phyloP scores from a whole-genome alignment of 2,888 invertebrate species.

The Parasteatoda lunata region DNA sequence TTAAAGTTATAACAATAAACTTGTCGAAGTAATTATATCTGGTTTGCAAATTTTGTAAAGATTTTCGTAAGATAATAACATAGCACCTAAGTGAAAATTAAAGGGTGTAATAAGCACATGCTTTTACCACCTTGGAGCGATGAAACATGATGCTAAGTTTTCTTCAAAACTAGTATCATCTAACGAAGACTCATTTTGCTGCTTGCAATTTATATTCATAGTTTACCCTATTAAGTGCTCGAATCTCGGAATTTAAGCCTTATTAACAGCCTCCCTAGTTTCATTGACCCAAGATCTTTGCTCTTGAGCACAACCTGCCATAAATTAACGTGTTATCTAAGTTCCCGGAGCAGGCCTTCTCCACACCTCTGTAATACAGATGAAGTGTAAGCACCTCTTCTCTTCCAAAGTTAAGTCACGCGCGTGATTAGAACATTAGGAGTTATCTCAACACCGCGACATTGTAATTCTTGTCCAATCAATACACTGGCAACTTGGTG shows the following conservation, averaged over 20 bases:
- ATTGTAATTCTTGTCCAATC: conserved; percentile 39
- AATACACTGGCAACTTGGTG: conserved; percentile 16
- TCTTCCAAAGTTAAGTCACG: conserved; percentile 29
- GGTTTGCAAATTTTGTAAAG: no score
- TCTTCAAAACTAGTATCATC: no score
- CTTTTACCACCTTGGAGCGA: no score
- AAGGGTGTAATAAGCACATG: no score
- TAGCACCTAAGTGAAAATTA: no score
- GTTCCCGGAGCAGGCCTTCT: neutral
- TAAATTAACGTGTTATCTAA: conserved; percentile 44
- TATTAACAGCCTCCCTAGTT: conserved; percentile 27
- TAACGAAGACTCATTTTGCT: no score
- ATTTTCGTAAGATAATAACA: no score
- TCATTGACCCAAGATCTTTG: conserved; percentile 22
- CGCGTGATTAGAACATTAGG: conserved; percentile 53
- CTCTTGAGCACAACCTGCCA: conserved; percentile 27
- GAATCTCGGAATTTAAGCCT: conserved; percentile 44
- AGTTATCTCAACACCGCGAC: conserved; percentile 41
- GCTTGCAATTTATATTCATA: conserved; percentile 35
- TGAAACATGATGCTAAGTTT: no score
- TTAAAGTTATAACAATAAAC: no score
- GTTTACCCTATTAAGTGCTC: conserved; percentile 13
- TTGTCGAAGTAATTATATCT: no score
- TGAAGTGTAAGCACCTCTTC: neutral
- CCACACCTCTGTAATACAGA: neutral